Evolutionary conservation across 2,113 vertebrate species (phyloP).

Genomic region (Bucco capensis): DNA sequence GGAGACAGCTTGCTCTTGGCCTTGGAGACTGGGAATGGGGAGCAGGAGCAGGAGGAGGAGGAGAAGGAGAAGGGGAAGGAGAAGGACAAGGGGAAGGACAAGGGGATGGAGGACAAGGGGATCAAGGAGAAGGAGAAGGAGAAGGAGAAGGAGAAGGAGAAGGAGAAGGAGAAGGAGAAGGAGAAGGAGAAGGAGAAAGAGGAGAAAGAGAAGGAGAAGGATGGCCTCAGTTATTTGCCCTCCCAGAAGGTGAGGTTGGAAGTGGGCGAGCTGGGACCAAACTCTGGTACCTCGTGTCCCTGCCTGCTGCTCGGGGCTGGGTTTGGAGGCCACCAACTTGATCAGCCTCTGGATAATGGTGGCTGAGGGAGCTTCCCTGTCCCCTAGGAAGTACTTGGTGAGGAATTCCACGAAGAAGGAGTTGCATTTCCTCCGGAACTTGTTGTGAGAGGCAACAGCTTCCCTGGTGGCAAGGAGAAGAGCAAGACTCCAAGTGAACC

Average conservation of each 20-base stretch:
- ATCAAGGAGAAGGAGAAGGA: too few species aligned
- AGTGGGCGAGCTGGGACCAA: too few species aligned
- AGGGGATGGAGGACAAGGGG: too few species aligned
- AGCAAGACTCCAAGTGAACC: not conserved
- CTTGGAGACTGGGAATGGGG: not conserved
- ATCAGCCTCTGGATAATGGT: not conserved
- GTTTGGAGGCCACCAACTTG: not conserved
- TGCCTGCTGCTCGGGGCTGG: not conserved
- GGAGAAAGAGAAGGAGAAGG: too few species aligned
- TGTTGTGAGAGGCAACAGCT: not conserved
- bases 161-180: too few species aligned
- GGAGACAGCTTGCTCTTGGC: not conserved
- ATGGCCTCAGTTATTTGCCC: not conserved
- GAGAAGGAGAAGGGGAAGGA: too few species aligned
- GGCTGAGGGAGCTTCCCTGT: not conserved
- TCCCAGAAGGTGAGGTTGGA: not conserved
- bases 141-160: too few species aligned
- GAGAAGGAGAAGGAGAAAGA: too few species aligned
- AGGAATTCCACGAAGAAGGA: not conserved
- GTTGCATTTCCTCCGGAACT: slow-evolving; percentile 3
- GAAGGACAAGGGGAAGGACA: too few species aligned
- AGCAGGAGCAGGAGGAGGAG: too few species aligned
- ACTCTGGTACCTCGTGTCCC: not conserved
- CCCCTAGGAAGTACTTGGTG: not conserved
- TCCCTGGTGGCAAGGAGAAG: not conserved